These are phyloP conservation scores for Cheirogaleus major DNA, from an alignment of 2,797 vertebrate species.

Conservation along the genomic window DNA sequence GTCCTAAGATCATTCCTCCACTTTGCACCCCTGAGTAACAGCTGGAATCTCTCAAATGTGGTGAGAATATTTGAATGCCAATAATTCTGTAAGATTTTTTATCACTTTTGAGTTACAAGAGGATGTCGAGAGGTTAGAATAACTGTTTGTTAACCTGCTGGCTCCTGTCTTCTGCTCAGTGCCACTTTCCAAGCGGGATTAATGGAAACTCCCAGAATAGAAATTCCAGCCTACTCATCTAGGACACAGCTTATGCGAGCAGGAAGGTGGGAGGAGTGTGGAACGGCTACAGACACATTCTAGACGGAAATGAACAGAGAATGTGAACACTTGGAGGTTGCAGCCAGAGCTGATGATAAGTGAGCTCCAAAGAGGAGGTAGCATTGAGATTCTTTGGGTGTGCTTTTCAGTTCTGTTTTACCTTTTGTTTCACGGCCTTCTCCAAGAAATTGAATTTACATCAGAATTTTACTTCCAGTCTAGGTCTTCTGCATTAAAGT, in stretches of 20 bases:
- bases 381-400: neutral
- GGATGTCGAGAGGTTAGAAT: neutral
- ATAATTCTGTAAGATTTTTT: neutral
- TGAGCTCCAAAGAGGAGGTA: neutral
- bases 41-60: neutral
- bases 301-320: neutral
- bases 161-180: neutral
- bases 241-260: slow-evolving; percentile 26
- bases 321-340: neutral
- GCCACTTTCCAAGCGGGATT: slow-evolving; percentile 23
- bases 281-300: neutral
- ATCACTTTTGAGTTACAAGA: neutral
- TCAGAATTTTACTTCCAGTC: neutral
- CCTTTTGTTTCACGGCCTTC: neutral
- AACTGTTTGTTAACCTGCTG: neutral
- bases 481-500: neutral
- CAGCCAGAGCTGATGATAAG: neutral
- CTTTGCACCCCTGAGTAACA: neutral
- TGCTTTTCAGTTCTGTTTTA: neutral
- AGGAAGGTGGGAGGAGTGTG: slow-evolving; percentile 73
- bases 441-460: neutral
- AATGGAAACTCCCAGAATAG: slow-evolving; percentile 56
- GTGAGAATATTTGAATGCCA: neutral
- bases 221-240: neutral
- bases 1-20: neutral